Percentiles rank a stretch among this genome's conserved stretches.
phyloP scores from a whole-genome alignment of 2,113 vertebrate genomes.

The Seriola aureovittata region DNA sequence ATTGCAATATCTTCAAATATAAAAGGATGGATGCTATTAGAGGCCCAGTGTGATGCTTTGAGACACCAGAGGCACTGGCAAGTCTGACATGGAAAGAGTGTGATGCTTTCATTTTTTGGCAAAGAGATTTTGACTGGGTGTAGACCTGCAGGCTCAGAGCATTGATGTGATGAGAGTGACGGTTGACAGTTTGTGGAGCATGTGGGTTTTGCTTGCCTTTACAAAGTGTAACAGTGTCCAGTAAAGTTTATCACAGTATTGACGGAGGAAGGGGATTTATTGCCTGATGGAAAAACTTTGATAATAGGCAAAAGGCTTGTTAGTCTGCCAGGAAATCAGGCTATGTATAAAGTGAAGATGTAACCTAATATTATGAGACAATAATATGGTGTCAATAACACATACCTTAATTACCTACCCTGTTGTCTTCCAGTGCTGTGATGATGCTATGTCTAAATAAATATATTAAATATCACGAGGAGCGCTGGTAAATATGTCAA shows the following conservation, averaged over 20 bases:
- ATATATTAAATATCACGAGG: background rate
- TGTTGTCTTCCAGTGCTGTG: background rate
- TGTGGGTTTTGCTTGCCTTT: slow-evolving; percentile 45
- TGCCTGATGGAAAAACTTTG: slow-evolving; percentile 10
- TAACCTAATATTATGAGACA: too few species aligned
- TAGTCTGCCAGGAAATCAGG: slow-evolving; percentile 12
- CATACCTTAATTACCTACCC: background rate
- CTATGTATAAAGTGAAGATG: background rate
- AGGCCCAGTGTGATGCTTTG: slow-evolving; percentile 50
- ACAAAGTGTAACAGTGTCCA: slow-evolving; percentile 18
- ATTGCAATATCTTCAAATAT: slow-evolving; percentile 58
- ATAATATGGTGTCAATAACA: too few species aligned
- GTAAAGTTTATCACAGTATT: background rate
- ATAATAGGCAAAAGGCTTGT: background rate
- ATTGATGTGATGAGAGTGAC: slow-evolving; percentile 58
- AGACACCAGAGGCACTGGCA: slow-evolving; percentile 59
- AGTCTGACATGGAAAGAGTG: slow-evolving; percentile 59
- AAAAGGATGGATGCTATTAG: slow-evolving; percentile 63
- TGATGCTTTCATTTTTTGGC: slow-evolving; percentile 45
- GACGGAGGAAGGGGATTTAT: background rate
- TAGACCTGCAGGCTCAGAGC: slow-evolving; percentile 41
- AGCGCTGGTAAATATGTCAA: slow-evolving; percentile 6
- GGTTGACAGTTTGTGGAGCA: slow-evolving; percentile 55
- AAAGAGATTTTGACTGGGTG: slow-evolving; percentile 35
- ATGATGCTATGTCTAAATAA: background rate